Conservation (phyloP, 2,113 vertebrate genomes). For the Anoura caudifer region DNA sequence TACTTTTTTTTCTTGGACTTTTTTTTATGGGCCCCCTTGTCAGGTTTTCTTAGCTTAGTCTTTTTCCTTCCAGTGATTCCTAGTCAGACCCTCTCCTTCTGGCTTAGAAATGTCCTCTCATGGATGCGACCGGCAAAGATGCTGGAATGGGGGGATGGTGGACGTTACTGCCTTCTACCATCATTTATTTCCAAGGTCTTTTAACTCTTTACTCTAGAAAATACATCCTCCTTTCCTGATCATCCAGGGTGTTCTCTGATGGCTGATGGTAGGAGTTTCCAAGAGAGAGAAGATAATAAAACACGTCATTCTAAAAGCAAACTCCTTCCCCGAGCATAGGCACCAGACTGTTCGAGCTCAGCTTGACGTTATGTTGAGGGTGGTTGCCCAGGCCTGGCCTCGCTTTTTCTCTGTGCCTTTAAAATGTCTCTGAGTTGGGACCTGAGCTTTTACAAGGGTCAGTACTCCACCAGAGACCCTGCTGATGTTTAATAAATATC, state of each 20-base stretch:
- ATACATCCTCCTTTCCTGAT: neutral
- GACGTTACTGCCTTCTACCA: neutral
- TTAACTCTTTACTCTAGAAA: neutral
- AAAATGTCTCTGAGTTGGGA: neutral
- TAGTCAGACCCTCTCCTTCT: neutral
- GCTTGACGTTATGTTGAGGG: neutral
- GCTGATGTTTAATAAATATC: slow-evolving; percentile 49
- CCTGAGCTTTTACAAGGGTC: neutral
- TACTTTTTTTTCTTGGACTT: neutral
- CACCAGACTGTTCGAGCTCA: neutral
- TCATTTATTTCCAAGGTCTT: neutral
- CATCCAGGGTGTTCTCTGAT: neutral
- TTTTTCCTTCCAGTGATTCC: neutral
- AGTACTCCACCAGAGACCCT: neutral
- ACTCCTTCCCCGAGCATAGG: neutral
- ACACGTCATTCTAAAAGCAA: neutral
- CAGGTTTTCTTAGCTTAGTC: neutral
- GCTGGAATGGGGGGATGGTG: neutral
- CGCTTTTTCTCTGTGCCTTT: neutral
- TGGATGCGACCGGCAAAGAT: neutral
- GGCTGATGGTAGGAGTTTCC: neutral
- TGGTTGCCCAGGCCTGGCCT: neutral
- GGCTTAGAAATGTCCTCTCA: neutral
- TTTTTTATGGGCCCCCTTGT: neutral
- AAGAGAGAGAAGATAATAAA: neutral